phyloP scores from a whole-genome alignment of 1,140 invertebrate genomes.

The Pogonomyrmex barbatus region DNA sequence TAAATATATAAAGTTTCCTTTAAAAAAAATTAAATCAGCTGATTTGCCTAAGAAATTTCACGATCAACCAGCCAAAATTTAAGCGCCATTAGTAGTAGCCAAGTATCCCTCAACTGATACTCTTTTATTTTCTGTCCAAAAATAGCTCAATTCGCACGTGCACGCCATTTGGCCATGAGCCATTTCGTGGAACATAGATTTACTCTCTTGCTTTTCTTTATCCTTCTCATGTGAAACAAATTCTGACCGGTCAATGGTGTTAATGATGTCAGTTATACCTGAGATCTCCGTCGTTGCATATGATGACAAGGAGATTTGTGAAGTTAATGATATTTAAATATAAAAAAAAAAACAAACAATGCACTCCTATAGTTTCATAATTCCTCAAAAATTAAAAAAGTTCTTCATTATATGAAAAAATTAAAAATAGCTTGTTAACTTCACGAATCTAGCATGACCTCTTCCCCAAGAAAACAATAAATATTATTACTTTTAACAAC shows the following conservation, averaged over 20 bases:
- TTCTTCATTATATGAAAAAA: no score
- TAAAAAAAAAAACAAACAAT: no score
- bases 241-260: neutral
- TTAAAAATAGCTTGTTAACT: no score
- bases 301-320: neutral
- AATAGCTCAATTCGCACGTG: constrained; percentile 76
- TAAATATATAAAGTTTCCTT: neutral
- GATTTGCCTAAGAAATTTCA: constrained; percentile 58
- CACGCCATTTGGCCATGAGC: constrained; percentile 74
- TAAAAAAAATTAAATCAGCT: neutral
- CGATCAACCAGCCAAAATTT: constrained; percentile 67
- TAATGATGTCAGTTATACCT: constrained; percentile 36
- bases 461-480: no score
- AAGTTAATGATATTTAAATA: no score
- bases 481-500: no score
- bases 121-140: constrained; percentile 67
- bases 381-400: no score
- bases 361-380: no score
- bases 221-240: constrained; percentile 27
- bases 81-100: constrained; percentile 56
- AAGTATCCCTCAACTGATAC: constrained; percentile 5
- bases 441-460: no score
- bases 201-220: constrained; percentile 39
- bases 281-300: constrained; percentile 1
- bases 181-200: constrained; percentile 60